Base-by-base conservation (phyloP, 2,888 invertebrate genomes). In the Tenthredo scrophulariae region DNA sequence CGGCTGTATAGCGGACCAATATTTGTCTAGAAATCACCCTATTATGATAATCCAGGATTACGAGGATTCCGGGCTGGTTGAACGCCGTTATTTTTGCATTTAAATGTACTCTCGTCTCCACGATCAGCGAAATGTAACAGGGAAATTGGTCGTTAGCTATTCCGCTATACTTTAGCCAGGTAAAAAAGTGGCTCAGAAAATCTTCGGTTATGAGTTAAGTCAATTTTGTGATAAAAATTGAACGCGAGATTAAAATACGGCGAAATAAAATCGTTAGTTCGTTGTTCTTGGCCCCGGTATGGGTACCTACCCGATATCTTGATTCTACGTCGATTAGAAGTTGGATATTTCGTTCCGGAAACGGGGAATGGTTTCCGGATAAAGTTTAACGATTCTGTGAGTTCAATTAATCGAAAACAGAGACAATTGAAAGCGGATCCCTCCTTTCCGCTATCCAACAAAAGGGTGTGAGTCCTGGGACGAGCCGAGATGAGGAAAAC, bases 1-100 rank as follows among this genome's bases (percentile, higher is more conserved):
- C 58, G 58, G 80, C 33, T 62, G 40, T 62, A 58, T 29, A 50
- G 67, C 83, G 65, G 46, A 50, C 83, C 70, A 18, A 65, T 83
- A 83, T 83, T 83, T 83, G 83, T 83, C 83, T 83, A 83, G 83
- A 83, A 83, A 83, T 83, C 83, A 67, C 83, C 33, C 83, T 83
- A 83, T 83, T 83, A 83, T 83, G 83, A 83, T 83, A 83, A 83
- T 83, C 70, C 83, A 70, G 70, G 83, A 83, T 83, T 83, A 83
- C 67, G 83, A 83, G 83, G 67, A 65, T 46, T 50, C 46, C 50
- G 83, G 62, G 29, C 67, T 50, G 67, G 83, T 70, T 70, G 46
- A 50, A 40, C 33, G 43, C 70, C 83, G 83, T 70, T 70, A 83
- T 67, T 83, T 83, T 83, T 83, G 83, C 83, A 83, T 83, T 46